Evolutionary conservation across 2,113 vertebrate genomes (phyloP).

Genomic region (Sander vitreus): DNA sequence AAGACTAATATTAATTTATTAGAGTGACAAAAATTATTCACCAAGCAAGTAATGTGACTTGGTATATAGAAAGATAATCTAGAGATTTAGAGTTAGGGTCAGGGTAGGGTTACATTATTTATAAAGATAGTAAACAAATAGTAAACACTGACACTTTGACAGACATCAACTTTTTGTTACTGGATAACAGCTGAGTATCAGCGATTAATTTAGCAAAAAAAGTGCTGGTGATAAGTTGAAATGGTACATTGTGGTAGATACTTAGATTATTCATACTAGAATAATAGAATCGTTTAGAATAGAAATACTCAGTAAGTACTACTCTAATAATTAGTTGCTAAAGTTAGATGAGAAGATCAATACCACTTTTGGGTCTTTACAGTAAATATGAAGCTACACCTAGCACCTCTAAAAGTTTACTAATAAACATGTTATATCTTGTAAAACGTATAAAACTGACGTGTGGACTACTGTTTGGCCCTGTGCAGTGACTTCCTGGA

Average conservation of each 20-base stretch:
- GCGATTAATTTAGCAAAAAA: not conserved
- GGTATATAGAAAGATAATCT: conserved; percentile 13
- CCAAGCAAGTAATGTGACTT: conserved; percentile 17
- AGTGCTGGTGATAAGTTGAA: too few relatives aligned
- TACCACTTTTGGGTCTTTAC: not conserved
- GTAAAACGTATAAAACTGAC: too few relatives aligned
- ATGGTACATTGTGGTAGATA: too few relatives aligned
- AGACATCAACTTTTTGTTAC: not conserved
- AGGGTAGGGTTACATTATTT: not conserved
- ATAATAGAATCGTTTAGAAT: too few relatives aligned
- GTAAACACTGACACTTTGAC: not conserved
- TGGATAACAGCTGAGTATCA: not conserved
- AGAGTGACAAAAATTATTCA: conserved; percentile 7
- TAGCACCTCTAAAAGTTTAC: not conserved
- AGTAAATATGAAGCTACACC: not conserved
- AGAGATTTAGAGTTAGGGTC: not conserved
- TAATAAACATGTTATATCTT: not conserved
- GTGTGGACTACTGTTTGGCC: not conserved
- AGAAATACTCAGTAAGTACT: too few relatives aligned
- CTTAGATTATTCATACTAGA: not conserved
- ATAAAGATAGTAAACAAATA: not conserved
- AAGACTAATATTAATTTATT: not conserved
- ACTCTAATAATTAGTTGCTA: not conserved
- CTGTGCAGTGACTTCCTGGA: too few relatives aligned
- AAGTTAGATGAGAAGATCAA: not conserved